Conservation (phyloP, 2,113 vertebrate species). For the Nyctibius bracteatus region DNA sequence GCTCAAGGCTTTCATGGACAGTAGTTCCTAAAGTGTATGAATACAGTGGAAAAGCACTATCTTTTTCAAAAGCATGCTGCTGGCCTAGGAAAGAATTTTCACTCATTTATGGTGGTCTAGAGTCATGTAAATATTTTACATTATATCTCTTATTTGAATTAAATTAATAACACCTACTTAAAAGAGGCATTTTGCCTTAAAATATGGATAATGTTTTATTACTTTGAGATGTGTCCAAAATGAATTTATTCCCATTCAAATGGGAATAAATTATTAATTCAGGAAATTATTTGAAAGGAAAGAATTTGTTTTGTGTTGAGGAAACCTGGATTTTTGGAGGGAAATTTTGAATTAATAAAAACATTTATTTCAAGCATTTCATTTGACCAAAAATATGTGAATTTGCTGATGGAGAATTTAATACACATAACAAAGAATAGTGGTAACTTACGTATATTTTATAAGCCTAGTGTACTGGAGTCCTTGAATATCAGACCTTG, state of each 20-base stretch:
- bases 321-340: neutral
- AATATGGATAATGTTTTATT: neutral
- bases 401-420: neutral
- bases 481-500: neutral
- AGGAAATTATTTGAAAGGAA: neutral
- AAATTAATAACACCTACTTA: neutral
- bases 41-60: neutral
- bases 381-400: neutral
- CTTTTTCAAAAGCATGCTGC: neutral
- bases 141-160: neutral
- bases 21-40: neutral
- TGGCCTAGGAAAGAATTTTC: neutral
- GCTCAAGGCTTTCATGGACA: neutral
- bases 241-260: no score
- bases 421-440: neutral
- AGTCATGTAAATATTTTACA: neutral
- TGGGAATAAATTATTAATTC: neutral
- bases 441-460: neutral
- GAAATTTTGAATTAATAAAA: neutral
- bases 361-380: neutral
- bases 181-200: neutral
- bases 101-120: neutral
- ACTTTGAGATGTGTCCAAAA: neutral
- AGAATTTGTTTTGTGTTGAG: neutral
- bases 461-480: neutral